Evolutionary conservation across 2,888 invertebrate species (phyloP).

Genomic region (Gerosis bhagava): DNA sequence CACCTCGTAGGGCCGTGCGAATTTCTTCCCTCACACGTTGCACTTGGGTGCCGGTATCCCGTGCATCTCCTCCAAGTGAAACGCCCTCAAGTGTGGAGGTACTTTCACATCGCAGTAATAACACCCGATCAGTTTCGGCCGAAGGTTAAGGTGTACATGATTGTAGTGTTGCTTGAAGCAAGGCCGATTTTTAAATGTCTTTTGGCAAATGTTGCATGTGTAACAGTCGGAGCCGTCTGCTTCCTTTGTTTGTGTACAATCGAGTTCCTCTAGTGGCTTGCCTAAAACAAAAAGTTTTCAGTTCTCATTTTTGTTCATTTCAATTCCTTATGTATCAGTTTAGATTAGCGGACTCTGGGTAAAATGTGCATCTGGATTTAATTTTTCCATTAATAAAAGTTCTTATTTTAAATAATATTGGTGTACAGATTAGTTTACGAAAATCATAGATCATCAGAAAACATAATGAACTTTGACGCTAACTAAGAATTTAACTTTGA

Average conservation of each 20-base stretch:
- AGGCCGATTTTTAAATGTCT: conserved; percentile 45
- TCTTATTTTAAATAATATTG: too few relatives aligned
- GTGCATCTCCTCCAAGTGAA: conserved; percentile 53
- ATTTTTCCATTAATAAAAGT: too few relatives aligned
- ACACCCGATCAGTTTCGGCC: conserved; percentile 48
- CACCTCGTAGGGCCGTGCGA: conserved; percentile 49
- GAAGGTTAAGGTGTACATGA: conserved; percentile 51
- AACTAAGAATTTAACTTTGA: too few relatives aligned
- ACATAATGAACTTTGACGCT: too few relatives aligned
- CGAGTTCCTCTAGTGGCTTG: conserved; percentile 28
- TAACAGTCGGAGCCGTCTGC: conserved; percentile 30
- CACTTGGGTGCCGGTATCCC: conserved; percentile 55
- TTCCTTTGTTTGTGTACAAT: conserved; percentile 40
- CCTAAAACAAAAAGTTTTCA: conserved; percentile 50
- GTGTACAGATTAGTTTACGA: too few relatives aligned
- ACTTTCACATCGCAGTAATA: conserved; percentile 49
- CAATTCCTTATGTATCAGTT: too few relatives aligned
- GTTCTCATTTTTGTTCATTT: too few relatives aligned
- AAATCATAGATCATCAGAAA: too few relatives aligned
- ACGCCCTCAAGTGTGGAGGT: conserved; percentile 44
- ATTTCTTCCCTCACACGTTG: conserved; percentile 54
- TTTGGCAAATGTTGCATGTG: conserved; percentile 47
- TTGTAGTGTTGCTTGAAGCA: conserved; percentile 56
- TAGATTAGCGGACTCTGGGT: too few relatives aligned
- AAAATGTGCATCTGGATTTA: too few relatives aligned